Percentiles rank a stretch among this genome's conserved stretches.
Conservation (phyloP, 1,140 invertebrate species). For the Stegodyphus mimosarum region DNA sequence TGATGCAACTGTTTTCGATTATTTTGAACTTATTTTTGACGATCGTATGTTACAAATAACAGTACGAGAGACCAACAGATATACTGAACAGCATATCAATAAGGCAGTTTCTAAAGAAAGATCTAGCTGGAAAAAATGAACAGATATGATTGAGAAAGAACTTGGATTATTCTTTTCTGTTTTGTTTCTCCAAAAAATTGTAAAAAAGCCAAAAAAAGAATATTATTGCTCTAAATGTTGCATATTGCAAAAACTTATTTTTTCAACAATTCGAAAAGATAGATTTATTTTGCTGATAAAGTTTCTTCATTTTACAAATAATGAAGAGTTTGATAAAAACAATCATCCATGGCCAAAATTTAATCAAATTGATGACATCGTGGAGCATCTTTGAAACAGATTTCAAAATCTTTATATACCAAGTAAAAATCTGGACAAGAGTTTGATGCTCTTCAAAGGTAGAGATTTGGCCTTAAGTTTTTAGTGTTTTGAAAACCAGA, state of each 20-base stretch:
- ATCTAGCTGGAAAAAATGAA: slow-evolving; percentile 8
- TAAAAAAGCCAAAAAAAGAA: slow-evolving; percentile 15
- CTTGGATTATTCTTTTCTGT: slow-evolving; percentile 17
- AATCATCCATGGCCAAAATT: slow-evolving; percentile 9
- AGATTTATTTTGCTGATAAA: slow-evolving; percentile 1
- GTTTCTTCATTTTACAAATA: slow-evolving; percentile 32
- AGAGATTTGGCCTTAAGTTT: neutral
- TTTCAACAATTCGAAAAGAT: neutral
- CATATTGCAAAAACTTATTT: neutral
- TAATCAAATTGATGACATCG: neutral
- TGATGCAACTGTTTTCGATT: too few relatives aligned
- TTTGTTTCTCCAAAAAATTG: neutral
- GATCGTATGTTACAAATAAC: too few relatives aligned
- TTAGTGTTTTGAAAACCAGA: neutral
- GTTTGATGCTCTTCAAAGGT: neutral
- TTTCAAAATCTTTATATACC: slow-evolving; percentile 4
- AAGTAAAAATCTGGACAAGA: neutral
- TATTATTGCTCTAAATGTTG: neutral
- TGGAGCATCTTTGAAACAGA: slow-evolving; percentile 3
- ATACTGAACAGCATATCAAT: neutral
- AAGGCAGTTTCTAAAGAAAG: slow-evolving; percentile 9
- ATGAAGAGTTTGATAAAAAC: slow-evolving; percentile 26
- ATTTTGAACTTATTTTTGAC: too few relatives aligned
- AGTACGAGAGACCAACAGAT: neutral
- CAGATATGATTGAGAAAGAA: neutral